Conservation (phyloP, 2,888 invertebrate species). For the Melanargia galathea region DNA sequence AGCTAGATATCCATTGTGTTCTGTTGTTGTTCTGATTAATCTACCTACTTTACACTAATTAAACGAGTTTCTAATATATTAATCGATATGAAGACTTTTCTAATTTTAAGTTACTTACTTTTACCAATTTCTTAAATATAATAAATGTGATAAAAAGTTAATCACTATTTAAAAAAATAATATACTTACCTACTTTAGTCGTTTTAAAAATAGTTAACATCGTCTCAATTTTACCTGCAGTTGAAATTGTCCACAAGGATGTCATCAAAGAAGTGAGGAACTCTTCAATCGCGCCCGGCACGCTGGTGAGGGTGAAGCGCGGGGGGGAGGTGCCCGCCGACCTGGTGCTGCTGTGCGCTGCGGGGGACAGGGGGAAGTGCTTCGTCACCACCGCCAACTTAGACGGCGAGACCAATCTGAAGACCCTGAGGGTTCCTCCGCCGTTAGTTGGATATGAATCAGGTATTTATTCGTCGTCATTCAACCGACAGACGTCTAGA, state of each 20-base stretch:
- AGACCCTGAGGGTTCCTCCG: slow-evolving; percentile 80
- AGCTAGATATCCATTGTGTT: neutral
- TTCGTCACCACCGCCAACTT: slow-evolving; percentile 93
- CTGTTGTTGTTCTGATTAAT: slow-evolving; percentile 15
- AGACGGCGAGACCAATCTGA: slow-evolving; percentile 91
- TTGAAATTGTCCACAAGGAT: slow-evolving; percentile 82
- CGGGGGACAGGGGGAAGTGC: slow-evolving; percentile 86
- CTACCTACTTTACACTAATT: slow-evolving; percentile 4
- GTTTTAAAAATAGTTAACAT: too few species aligned
- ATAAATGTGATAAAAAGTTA: too few species aligned
- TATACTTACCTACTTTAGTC: too few species aligned
- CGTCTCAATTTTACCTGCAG: too few species aligned
- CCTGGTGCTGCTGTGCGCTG: slow-evolving; percentile 87
- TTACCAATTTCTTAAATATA: too few species aligned
- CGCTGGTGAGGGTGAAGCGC: slow-evolving; percentile 86
- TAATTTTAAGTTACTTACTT: too few species aligned
- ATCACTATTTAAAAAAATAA: too few species aligned
- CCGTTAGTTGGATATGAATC: slow-evolving; percentile 69
- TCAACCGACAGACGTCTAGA: too few species aligned
- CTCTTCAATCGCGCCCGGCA: slow-evolving; percentile 87
- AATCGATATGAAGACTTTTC: too few species aligned
- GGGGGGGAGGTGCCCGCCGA: slow-evolving; percentile 93
- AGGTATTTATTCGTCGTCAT: too few species aligned
- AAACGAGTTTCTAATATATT: too few species aligned
- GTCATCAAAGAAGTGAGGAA: slow-evolving; percentile 79